These are phyloP conservation scores for Tanypteryx hageni DNA, from an alignment of 2,888 invertebrate species.

Conservation along the genomic window DNA sequence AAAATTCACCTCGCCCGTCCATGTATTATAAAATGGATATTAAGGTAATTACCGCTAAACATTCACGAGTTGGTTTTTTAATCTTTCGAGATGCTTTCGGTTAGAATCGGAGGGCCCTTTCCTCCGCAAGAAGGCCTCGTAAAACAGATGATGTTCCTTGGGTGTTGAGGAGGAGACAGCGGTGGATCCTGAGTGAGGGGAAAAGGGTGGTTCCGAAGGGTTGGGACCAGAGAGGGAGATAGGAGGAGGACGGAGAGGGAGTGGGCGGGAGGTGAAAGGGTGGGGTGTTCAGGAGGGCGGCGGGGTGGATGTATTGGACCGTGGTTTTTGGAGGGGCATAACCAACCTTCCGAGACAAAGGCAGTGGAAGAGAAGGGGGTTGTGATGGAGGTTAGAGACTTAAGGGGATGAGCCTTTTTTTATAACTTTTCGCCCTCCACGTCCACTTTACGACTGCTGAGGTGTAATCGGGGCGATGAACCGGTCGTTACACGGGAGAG, in stretches of 20 bases:
- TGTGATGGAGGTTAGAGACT: conserved; percentile 67
- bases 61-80: no score
- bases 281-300: conserved; percentile 65
- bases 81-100: no score
- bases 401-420: conserved; percentile 65
- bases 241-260: conserved; percentile 46
- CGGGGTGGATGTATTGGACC: conserved; percentile 61
- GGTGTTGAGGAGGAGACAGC: conserved; percentile 66
- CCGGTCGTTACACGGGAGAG: conserved; percentile 41
- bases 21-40: no score
- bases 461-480: conserved; percentile 60
- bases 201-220: conserved; percentile 47
- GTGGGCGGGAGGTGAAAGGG: conserved; percentile 62
- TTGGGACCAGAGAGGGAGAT: conserved; percentile 65
- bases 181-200: conserved; percentile 69
- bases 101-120: no score
- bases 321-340: not conserved
- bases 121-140: not conserved
- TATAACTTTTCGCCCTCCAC: not conserved
- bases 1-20: no score
- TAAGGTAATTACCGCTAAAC: no score
- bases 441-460: conserved; percentile 6
- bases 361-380: conserved; percentile 65
- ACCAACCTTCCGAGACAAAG: conserved; percentile 35
- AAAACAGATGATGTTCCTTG: not conserved